A percentile compares a stretch with the other conserved stretches of the same genome.
phyloP scores from a whole-genome alignment of 2,888 invertebrate species.

The Mesoligia furuncula region DNA sequence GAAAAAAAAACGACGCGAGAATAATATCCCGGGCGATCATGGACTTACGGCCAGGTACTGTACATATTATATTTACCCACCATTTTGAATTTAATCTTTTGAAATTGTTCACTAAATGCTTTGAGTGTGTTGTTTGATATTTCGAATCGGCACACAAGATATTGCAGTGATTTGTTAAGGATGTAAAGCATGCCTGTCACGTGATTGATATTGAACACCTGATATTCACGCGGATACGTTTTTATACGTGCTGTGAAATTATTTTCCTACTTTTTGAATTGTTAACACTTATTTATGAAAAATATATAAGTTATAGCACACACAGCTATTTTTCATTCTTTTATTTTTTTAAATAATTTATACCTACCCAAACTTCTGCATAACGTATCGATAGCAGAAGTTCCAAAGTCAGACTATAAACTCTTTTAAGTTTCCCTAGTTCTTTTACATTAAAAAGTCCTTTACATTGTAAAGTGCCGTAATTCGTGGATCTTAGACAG shows the following conservation, averaged over 20 bases:
- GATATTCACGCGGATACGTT: constrained; percentile 58
- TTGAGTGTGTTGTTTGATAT: constrained; percentile 52
- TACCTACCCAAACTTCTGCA: not conserved
- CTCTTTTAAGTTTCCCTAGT: not conserved
- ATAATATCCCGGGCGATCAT: not conserved
- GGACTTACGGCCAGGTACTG: not conserved
- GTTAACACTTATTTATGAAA: constrained; percentile 70
- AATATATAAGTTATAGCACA: constrained; percentile 72
- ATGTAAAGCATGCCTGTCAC: constrained; percentile 23
- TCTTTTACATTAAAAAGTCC: not conserved
- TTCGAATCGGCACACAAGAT: constrained; percentile 45
- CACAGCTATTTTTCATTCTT: constrained; percentile 33
- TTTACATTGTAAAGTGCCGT: not conserved
- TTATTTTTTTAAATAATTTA: not conserved
- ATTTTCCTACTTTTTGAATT: constrained; percentile 69
- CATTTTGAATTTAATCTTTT: constrained; percentile 38
- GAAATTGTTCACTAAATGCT: constrained; percentile 33
- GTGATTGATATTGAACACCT: constrained; percentile 59
- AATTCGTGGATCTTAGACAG: not conserved
- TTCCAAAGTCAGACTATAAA: not conserved
- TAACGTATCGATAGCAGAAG: not conserved
- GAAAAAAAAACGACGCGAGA: not conserved
- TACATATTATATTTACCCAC: constrained; percentile 52
- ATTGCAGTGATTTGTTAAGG: constrained; percentile 38
- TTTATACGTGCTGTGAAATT: constrained; percentile 57